These are phyloP conservation scores for Drosophila multiciliata DNA, from an alignment of 2,888 invertebrate species.

Conservation along the genomic window DNA sequence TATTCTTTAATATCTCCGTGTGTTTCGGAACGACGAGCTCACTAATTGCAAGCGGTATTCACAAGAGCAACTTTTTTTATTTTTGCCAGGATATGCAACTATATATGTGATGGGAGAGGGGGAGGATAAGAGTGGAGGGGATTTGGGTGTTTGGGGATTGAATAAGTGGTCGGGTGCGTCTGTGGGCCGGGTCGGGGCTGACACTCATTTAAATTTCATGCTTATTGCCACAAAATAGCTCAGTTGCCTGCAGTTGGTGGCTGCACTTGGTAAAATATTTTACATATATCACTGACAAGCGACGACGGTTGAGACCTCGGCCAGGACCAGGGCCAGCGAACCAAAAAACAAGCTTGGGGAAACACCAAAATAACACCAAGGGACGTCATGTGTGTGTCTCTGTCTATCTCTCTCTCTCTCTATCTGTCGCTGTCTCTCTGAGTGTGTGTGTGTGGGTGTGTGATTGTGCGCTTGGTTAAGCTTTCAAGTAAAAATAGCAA, in stretches of 20 bases:
- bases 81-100: constrained; percentile 22
- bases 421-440: constrained; percentile 1
- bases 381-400: constrained; percentile 44
- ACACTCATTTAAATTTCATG: constrained; percentile 78
- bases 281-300: constrained; percentile 76
- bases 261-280: constrained; percentile 53
- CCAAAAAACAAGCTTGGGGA: constrained; percentile 80
- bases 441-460: constrained; percentile 22
- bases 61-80: constrained; percentile 45
- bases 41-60: constrained; percentile 72
- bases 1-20: constrained; percentile 16
- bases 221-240: constrained; percentile 80
- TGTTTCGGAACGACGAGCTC: constrained; percentile 36
- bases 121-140: not conserved
- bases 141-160: constrained; percentile 2
- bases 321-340: constrained; percentile 68
- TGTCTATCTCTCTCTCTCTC: constrained; percentile 1
- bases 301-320: constrained; percentile 56
- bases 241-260: constrained; percentile 59
- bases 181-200: constrained; percentile 18
- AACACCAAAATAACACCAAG: constrained; percentile 77
- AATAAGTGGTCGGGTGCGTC: constrained; percentile 24
- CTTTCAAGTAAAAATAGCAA: constrained; percentile 81
- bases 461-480: constrained; percentile 72
- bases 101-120: constrained; percentile 15